Percentiles rank a stretch among this genome's conserved stretches.
Conservation (phyloP, 2,797 vertebrate genomes). For the Alcedo quadribrachys region DNA sequence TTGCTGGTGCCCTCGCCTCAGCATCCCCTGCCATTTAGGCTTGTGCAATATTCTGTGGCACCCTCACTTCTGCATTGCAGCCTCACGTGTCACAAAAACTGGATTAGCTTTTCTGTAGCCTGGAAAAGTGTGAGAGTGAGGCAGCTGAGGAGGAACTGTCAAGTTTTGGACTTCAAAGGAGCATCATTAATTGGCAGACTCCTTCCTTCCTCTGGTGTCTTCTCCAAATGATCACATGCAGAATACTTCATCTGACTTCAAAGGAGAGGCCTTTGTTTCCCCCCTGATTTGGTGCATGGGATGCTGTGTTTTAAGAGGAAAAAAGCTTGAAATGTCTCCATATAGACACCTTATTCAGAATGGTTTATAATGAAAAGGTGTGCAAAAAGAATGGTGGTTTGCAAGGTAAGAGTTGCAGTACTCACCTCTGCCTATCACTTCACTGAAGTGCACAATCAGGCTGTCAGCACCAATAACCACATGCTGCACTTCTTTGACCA, state of each 20-base stretch:
- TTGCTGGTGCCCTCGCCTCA: rapidly evolving
- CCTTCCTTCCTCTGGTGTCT: background rate
- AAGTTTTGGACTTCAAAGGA: background rate
- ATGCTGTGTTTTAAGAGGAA: background rate
- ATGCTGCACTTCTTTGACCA: slow-evolving; percentile 94
- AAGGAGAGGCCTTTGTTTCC: background rate
- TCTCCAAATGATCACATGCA: background rate
- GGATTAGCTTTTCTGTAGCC: background rate
- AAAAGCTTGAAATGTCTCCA: background rate
- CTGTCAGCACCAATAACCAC: slow-evolving; percentile 92
- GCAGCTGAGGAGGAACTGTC: background rate
- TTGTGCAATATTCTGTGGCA: rapidly evolving
- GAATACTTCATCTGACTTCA: background rate
- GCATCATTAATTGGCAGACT: background rate
- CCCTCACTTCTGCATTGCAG: background rate
- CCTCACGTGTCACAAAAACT: background rate
- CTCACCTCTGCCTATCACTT: slow-evolving; percentile 97
- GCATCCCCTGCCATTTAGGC: background rate
- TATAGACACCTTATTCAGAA: background rate
- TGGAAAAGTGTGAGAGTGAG: background rate
- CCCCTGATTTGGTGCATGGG: background rate
- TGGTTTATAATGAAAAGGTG: background rate
- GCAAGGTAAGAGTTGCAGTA: slow-evolving; percentile 2
- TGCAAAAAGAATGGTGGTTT: background rate
- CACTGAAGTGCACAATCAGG: slow-evolving; percentile 92